Evolutionary conservation across 2,888 invertebrate species (phyloP), one percentile per base, ranked within the genome.

Genomic region (Malacosoma neustria): DNA sequence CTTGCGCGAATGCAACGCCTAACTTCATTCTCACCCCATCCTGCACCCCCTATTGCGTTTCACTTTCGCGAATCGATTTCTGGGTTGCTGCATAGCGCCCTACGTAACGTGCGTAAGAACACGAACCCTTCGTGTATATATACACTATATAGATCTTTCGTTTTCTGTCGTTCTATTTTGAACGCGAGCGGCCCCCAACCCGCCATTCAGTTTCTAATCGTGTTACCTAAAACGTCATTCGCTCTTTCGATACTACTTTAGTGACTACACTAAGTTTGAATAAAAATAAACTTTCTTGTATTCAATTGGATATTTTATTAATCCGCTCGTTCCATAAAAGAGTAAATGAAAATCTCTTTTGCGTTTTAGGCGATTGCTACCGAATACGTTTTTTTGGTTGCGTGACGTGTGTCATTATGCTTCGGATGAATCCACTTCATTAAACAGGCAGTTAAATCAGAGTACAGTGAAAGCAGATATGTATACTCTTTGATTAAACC

Each of bases 401-500:
- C 13, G 14, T 22, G 22, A 22, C 3, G 22, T 22, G 22, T 22
- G 22, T 22, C 4, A 22, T 22, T 4, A 9, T 22, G 22, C 3
- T 22, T 22, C 6, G 9, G 5, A 22, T 22, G 9, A 7, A 22
- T 3, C 4, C 22, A 22, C 2, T 50, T 50, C 42, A 51, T 52
- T 49, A 46, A 39, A 35, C 37, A 48, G 44, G 49, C 58, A 48
- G 51, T 57, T 59, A 58, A 63, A 7, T 62, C 54, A 52, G 54
- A 57, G 42, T 52, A 45, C 46, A 61, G 74, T 69, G 75, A 80
- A 79, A 79, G 75, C 70, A 52, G 70, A 64, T 57, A 50, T 47
- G 59, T 66, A 61, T 60, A 50, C 57, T 57, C 51, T 52, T 46
- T 57, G 53, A 46, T 61, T 57, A 43, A 54, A 62, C 57, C 59